phyloP scores from a whole-genome alignment of 2,113 vertebrate species.

The Pluvianellus socialis region DNA sequence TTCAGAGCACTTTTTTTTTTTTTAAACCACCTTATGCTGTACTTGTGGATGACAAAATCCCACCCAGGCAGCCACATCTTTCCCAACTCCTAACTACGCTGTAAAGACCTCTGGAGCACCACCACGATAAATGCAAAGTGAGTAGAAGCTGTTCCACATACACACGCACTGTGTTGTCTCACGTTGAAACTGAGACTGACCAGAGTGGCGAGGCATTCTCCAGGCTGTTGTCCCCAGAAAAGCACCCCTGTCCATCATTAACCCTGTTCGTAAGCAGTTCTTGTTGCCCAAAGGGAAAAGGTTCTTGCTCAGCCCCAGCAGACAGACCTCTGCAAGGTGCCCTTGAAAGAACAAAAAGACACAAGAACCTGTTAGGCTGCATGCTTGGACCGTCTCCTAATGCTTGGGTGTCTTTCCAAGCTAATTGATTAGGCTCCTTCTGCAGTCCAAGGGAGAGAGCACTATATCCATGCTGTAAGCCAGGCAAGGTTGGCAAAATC shows the following conservation, averaged over 20 bases:
- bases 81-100: not conserved
- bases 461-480: not conserved
- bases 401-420: not conserved
- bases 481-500: not conserved
- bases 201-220: not conserved
- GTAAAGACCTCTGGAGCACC: not conserved
- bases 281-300: not conserved
- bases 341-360: not conserved
- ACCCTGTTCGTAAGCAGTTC: not conserved
- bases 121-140: not conserved
- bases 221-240: not conserved
- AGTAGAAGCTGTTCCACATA: not conserved
- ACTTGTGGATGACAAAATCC: not conserved
- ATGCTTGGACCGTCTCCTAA: not conserved
- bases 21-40: not conserved
- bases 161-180: not conserved
- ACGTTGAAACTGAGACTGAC: not conserved
- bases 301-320: not conserved
- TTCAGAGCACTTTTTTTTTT: not conserved
- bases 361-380: not conserved
- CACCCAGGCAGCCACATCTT: not conserved
- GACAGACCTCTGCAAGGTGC: not conserved
- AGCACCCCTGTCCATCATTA: not conserved
- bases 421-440: not conserved
- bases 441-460: not conserved